Percentiles rank a stretch among this genome's conserved stretches.
These are phyloP conservation scores for Equus quagga DNA, from an alignment of 2,113 vertebrate species.

Conservation along the genomic window DNA sequence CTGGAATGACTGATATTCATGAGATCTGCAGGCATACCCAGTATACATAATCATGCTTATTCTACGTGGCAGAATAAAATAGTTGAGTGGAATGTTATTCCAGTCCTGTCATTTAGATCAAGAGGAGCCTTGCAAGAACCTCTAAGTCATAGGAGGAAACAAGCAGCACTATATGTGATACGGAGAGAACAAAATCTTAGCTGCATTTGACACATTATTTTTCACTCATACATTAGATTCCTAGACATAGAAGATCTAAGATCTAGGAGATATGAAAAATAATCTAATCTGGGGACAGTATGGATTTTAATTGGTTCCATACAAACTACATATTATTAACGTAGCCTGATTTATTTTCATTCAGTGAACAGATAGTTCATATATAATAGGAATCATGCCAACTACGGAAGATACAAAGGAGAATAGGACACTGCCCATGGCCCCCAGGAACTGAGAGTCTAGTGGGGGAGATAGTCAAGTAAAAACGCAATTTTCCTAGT, in stretches of 20 bases:
- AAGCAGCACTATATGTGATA: accelerated
- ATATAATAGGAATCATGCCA: accelerated
- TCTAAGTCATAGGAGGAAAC: neutral
- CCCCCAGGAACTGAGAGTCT: neutral
- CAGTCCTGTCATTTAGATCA: neutral
- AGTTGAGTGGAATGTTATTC: neutral
- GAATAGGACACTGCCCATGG: accelerated
- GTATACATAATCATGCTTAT: neutral
- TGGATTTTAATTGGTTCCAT: neutral
- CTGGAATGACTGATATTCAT: neutral
- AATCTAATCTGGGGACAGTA: neutral
- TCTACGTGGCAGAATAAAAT: neutral
- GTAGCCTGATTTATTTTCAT: neutral
- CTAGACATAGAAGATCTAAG: neutral
- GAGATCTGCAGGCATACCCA: neutral
- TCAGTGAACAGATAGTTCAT: neutral
- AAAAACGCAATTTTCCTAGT: neutral
- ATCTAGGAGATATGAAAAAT: neutral
- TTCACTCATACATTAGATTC: neutral
- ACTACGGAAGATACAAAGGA: accelerated
- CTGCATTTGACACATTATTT: neutral
- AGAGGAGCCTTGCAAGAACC: neutral
- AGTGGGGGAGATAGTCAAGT: accelerated
- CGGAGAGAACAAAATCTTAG: neutral
- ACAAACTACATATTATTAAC: neutral